These are phyloP conservation scores for Lithophane ornitopus DNA, from an alignment of 2,888 invertebrate species.

Conservation along the genomic window DNA sequence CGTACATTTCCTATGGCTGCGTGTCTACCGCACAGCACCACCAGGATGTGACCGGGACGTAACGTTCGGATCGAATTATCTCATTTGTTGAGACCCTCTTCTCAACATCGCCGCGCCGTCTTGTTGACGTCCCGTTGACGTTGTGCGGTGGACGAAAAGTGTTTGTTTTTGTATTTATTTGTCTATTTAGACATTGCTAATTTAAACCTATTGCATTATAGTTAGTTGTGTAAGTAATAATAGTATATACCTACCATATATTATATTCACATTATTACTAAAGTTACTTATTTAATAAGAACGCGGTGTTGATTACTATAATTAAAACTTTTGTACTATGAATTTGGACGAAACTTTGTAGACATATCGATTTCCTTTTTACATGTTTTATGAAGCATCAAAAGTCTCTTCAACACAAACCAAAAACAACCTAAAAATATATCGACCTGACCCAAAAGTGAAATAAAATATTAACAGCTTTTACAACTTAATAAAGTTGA, in stretches of 20 bases:
- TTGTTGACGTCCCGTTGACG: too few species aligned
- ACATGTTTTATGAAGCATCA: background rate
- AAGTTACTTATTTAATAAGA: background rate
- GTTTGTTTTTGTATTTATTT: background rate
- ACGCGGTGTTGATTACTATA: background rate
- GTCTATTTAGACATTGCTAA: background rate
- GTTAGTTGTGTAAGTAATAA: background rate
- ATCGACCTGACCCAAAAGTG: background rate
- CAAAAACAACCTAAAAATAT: background rate
- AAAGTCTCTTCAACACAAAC: background rate
- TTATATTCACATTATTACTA: background rate
- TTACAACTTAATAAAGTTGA: background rate
- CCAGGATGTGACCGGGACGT: too few species aligned
- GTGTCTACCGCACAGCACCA: too few species aligned
- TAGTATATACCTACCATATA: background rate
- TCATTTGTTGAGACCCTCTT: too few species aligned
- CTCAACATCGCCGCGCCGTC: too few species aligned
- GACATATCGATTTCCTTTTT: slow-evolving; percentile 5
- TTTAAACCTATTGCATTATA: background rate
- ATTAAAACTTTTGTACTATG: background rate
- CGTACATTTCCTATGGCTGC: too few species aligned
- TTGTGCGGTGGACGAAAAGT: background rate
- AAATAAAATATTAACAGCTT: slow-evolving; percentile 14
- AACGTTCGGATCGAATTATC: too few species aligned
- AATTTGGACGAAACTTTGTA: slow-evolving; percentile 1